Evolutionary conservation across 2,797 vertebrate genomes (phyloP).

Genomic region (Pipistrellus nathusii): DNA sequence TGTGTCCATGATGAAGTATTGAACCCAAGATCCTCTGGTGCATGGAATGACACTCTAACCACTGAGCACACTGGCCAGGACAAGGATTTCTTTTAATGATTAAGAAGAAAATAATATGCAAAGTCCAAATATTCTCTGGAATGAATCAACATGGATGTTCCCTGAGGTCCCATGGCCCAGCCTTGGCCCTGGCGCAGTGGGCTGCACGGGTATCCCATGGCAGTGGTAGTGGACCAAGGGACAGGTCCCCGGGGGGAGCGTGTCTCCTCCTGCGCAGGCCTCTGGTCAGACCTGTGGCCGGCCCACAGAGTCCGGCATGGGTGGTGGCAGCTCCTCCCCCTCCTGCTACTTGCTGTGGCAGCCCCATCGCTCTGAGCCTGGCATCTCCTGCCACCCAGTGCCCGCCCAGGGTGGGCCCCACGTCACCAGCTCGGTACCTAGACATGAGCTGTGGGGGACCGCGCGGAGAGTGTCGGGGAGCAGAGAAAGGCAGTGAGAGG

Average conservation of each 20-base stretch:
- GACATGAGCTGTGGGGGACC: rapidly evolving
- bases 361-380: not conserved
- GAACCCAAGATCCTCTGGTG: no score
- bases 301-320: not conserved
- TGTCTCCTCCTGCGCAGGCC: not conserved
- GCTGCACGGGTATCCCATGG: no score
- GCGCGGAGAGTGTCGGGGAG: not conserved
- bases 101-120: not conserved
- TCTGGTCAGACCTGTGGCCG: not conserved
- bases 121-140: not conserved
- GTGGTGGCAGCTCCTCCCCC: not conserved
- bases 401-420: rapidly evolving
- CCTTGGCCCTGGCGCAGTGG: not conserved
- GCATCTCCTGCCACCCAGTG: not conserved
- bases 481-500: rapidly evolving
- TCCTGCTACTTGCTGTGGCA: rapidly evolving
- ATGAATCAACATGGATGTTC: not conserved
- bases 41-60: no score
- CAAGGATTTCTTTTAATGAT: not conserved
- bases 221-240: rapidly evolving
- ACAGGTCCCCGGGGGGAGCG: not conserved
- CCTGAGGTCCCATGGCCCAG: not conserved
- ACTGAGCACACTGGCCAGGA: no score
- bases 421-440: rapidly evolving
- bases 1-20: no score